Evolutionary conservation across 2,888 invertebrate species (phyloP), one percentile per base, ranked within the genome.

Genomic region (Isoperla grammatica): DNA sequence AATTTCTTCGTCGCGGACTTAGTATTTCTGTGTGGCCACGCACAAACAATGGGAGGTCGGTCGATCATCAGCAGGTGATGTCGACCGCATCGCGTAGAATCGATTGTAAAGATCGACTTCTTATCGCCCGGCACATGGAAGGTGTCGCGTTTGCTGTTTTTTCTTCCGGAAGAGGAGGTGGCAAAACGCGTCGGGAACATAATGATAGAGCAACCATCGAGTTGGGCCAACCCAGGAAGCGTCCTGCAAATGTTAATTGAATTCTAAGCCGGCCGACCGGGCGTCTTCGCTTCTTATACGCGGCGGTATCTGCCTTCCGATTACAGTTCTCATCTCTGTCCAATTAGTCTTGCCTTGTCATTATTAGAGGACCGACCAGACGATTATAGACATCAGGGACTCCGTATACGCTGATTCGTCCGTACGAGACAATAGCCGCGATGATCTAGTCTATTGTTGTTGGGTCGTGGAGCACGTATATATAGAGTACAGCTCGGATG

Each of bases 321-420:
- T 74, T 74, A 74, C 69, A 73, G 72, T 70, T 72, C 72, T 72
- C 74, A 73, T 73, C 73, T 72, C 69, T 69, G 72, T 69, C 71
- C 74, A 74, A 74, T 74, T 74, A 74, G 72, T 66, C 66, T 23
- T 67, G 73, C 71, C 72, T 73, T 74, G 73, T 74, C 69, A 74
- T 74, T 74, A 74, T 64, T 68, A 67, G 66, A 67, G 63, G 65
- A 64, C 67, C 64, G 61, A 62, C 49, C 43, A 8, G 43, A 9
- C 37, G 8, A 37, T 37, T 8, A 8, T 37, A 17, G 15, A 20
- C 43, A 43, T n/a, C n/a, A n/a, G n/a, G n/a, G 15, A 12, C 40
- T 29, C 29, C 8, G 4, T 29, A 4, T 29, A 4, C 29, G 29
- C 29, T 17, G 46, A 49, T 49, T 29, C 35, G 35, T 49, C 15